Evolutionary conservation across 2,797 vertebrate species (phyloP).

Genomic region (Hydrocynus forskahlii): DNA sequence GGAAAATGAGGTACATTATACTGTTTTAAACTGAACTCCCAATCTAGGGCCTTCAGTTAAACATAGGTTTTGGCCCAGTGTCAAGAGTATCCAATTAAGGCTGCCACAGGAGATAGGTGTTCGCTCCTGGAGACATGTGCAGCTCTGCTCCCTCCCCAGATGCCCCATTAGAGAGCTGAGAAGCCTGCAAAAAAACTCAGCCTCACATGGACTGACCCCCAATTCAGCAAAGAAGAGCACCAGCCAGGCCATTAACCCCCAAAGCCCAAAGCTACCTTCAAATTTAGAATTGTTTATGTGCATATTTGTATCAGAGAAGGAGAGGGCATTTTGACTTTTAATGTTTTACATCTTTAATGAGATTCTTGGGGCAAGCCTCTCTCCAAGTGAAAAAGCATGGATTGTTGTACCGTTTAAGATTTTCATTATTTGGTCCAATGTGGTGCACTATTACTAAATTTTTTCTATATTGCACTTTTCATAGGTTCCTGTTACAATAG

Average conservation of each 20-base stretch:
- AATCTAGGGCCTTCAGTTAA: constrained; percentile 47
- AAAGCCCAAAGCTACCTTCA: constrained; percentile 65
- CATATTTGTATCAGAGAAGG: not conserved
- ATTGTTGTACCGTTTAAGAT: not conserved
- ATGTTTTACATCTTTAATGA: constrained; percentile 9
- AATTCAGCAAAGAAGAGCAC: constrained; percentile 71
- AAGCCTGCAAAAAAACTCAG: constrained; percentile 64
- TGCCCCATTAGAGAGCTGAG: constrained; percentile 62
- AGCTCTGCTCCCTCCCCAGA: constrained; percentile 37
- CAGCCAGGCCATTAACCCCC: constrained; percentile 62
- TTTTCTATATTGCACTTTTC: too few relatives aligned
- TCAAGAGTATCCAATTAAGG: constrained; percentile 54
- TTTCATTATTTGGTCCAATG: not conserved
- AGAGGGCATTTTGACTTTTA: constrained; percentile 3
- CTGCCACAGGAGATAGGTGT: constrained; percentile 27
- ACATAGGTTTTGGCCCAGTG: constrained; percentile 30
- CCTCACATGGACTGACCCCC: constrained; percentile 69
- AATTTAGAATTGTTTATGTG: constrained; percentile 55
- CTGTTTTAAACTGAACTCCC: constrained; percentile 41
- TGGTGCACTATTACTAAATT: not conserved
- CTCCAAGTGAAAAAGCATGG: not conserved
- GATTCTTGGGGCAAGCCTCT: not conserved
- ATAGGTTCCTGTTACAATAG: too few relatives aligned
- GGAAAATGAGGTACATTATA: constrained; percentile 49
- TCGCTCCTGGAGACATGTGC: constrained; percentile 4